Evolutionary conservation across 2,113 vertebrate species (phyloP).

Genomic region (Protobothrops flavoviridis): DNA sequence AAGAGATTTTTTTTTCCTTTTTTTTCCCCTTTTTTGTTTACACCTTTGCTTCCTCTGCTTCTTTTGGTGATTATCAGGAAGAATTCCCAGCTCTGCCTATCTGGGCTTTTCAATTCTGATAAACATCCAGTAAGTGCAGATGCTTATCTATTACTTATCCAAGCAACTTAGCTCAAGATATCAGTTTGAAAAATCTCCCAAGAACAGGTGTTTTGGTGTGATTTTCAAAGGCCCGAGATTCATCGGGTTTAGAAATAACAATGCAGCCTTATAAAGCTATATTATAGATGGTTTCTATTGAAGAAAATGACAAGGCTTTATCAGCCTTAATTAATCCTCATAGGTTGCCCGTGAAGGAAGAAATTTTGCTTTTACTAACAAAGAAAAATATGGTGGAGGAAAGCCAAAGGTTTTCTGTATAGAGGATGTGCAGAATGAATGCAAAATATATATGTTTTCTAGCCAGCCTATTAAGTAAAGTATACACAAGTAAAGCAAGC

Average conservation of each 20-base stretch:
- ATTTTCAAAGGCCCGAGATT: slow-evolving; percentile 16
- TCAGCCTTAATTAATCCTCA: slow-evolving; percentile 20
- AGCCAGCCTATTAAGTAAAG: neutral
- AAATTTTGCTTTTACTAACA: slow-evolving; percentile 27
- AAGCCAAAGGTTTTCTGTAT: accelerated
- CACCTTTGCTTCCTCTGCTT: neutral
- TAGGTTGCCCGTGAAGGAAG: neutral
- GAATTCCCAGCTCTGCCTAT: slow-evolving; percentile 3
- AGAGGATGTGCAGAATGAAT: neutral
- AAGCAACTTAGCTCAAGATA: slow-evolving; percentile 30
- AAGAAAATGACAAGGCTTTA: slow-evolving; percentile 18
- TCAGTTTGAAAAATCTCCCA: slow-evolving; percentile 27
- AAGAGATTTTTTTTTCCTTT: neutral
- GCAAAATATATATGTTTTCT: neutral
- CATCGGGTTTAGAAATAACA: neutral
- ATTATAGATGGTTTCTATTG: neutral
- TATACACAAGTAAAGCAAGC: neutral
- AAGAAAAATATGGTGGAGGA: neutral
- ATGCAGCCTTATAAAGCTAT: neutral
- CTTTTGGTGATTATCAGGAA: slow-evolving; percentile 4
- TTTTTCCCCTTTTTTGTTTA: neutral
- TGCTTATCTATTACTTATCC: slow-evolving; percentile 28
- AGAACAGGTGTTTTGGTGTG: neutral
- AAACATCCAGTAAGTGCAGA: slow-evolving; percentile 35
- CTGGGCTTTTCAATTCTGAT: slow-evolving; percentile 35